Conservation (phyloP, 2,888 invertebrate species). For the Lymantria dispar region DNA sequence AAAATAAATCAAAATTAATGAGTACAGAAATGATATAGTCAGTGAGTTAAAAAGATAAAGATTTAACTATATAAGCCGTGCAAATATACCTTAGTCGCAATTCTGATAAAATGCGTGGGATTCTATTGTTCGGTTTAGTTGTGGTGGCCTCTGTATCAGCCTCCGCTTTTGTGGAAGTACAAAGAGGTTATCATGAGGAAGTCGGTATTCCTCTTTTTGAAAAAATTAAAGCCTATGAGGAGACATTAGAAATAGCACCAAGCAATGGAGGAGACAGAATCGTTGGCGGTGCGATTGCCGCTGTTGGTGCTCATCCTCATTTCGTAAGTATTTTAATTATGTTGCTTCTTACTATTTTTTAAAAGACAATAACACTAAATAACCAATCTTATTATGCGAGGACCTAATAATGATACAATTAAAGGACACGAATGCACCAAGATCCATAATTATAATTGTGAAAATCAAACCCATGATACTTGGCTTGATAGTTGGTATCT, state of each 20-base stretch:
- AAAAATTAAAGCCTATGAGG: conserved; percentile 48
- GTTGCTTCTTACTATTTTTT: not conserved
- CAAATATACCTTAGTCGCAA: not conserved
- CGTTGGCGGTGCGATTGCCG: conserved; percentile 50
- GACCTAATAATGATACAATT: no score
- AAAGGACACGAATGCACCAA: no score
- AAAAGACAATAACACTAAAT: no score
- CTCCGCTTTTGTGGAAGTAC: conserved; percentile 12
- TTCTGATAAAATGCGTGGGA: conserved; percentile 10
- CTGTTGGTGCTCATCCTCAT: conserved; percentile 45
- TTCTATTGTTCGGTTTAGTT: conserved; percentile 9
- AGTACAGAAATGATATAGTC: not conserved
- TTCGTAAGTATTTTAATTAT: conserved; percentile 33
- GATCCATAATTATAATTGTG: no score
- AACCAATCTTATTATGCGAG: no score
- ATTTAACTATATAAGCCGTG: not conserved
- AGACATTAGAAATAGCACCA: conserved; percentile 7
- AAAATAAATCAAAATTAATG: not conserved
- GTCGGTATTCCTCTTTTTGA: conserved; percentile 55
- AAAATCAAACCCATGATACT: no score
- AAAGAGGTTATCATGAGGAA: conserved; percentile 43
- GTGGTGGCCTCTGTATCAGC: conserved; percentile 16
- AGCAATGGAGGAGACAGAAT: conserved; percentile 28
- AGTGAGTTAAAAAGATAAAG: not conserved
- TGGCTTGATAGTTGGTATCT: no score